Conservation (phyloP, 2,113 vertebrate genomes). For the Azemiops feae region DNA sequence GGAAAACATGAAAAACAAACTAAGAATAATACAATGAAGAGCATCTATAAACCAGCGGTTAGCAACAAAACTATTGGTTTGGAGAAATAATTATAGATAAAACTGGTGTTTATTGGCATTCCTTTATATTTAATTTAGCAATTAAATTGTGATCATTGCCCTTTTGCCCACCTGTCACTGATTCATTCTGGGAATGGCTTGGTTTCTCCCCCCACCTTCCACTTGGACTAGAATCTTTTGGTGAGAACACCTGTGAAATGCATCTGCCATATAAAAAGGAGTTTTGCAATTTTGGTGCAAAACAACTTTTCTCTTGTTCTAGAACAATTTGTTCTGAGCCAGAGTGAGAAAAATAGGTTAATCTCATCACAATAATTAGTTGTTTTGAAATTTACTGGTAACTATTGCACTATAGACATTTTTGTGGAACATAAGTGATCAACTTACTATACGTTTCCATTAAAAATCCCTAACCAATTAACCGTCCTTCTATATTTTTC, state of each 20-base stretch:
- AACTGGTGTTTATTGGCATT: slow-evolving; percentile 40
- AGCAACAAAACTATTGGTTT: neutral
- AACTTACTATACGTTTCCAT: neutral
- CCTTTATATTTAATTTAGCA: slow-evolving; percentile 25
- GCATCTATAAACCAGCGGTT: neutral
- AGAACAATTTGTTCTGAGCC: slow-evolving; percentile 26
- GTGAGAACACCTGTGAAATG: slow-evolving; percentile 34
- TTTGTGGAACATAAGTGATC: neutral
- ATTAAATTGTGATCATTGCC: slow-evolving; percentile 39
- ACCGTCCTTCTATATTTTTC: neutral
- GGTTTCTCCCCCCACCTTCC: slow-evolving; percentile 18
- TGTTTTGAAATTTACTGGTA: neutral
- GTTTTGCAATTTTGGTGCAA: slow-evolving; percentile 18
- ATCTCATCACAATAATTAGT: neutral
- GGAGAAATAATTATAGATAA: slow-evolving; percentile 21
- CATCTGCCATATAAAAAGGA: slow-evolving; percentile 20
- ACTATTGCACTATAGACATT: neutral
- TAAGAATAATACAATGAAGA: neutral
- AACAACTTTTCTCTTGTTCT: neutral
- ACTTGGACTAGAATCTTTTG: neutral
- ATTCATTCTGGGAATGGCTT: slow-evolving; percentile 44
- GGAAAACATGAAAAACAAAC: neutral
- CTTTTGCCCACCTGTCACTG: slow-evolving; percentile 54
- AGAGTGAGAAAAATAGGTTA: neutral
- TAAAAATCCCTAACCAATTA: neutral